These are phyloP conservation scores for Phoxinus phoxinus DNA, from an alignment of 2,113 vertebrate genomes.

Conservation along the genomic window DNA sequence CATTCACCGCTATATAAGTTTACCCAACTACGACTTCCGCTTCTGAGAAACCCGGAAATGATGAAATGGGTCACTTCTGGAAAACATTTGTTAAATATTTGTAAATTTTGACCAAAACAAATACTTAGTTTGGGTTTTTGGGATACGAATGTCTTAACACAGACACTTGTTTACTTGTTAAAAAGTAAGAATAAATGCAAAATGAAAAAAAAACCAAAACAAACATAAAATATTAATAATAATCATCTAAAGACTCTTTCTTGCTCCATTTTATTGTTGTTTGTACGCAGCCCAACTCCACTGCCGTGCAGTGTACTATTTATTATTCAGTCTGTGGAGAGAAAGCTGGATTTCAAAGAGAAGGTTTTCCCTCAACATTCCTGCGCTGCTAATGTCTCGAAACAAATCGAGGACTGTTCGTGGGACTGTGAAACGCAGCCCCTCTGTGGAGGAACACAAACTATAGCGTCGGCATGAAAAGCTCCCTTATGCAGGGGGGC, in stretches of 20 bases:
- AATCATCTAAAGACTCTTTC: background rate
- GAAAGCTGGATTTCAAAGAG: conserved; percentile 62
- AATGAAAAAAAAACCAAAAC: background rate
- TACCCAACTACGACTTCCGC: too few species aligned
- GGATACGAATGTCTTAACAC: background rate
- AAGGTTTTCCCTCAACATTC: conserved; percentile 73
- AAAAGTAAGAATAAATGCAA: background rate
- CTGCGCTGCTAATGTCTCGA: conserved; percentile 63
- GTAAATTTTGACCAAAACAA: background rate
- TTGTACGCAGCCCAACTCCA: conserved; percentile 11
- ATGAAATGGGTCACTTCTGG: background rate
- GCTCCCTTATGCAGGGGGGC: conserved; percentile 73
- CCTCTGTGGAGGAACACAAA: conserved; percentile 83
- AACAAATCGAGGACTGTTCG: conserved; percentile 78
- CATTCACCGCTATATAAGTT: too few species aligned
- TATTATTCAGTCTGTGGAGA: conserved; percentile 55
- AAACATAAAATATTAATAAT: background rate
- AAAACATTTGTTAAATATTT: background rate
- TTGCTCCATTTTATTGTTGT: conserved; percentile 17
- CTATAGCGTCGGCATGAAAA: conserved; percentile 78
- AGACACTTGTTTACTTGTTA: background rate
- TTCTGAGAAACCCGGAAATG: too few species aligned
- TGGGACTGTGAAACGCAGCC: conserved; percentile 75
- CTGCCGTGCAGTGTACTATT: conserved; percentile 33
- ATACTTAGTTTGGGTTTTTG: background rate